Percentiles rank a stretch among this genome's conserved stretches.
phyloP scores from a whole-genome alignment of 2,113 vertebrate species.

The Shinisaurus crocodilurus region DNA sequence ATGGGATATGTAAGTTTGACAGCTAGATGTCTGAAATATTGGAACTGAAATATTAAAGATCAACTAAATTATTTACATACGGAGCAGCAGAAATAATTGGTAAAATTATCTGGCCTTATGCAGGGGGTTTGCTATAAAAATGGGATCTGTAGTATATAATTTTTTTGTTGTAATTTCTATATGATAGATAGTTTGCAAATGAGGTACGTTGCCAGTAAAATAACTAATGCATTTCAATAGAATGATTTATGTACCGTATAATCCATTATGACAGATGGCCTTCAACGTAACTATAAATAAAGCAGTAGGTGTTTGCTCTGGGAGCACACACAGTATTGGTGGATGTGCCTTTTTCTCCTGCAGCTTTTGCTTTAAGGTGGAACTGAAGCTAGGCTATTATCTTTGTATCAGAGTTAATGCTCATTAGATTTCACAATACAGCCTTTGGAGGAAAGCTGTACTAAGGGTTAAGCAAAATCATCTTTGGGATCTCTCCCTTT shows the following conservation, averaged over 20 bases:
- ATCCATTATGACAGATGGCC: slow-evolving; percentile 65
- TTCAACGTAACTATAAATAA: slow-evolving; percentile 66
- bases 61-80: slow-evolving; percentile 51
- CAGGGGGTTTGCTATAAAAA: slow-evolving; percentile 39
- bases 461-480: background rate
- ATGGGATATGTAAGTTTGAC: slow-evolving; percentile 36
- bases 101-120: slow-evolving; percentile 49
- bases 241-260: slow-evolving; percentile 65
- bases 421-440: background rate
- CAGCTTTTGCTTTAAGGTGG: slow-evolving; percentile 28
- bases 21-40: slow-evolving; percentile 40
- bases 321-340: slow-evolving; percentile 41
- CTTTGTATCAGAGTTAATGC: background rate
- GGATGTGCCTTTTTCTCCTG: slow-evolving; percentile 37
- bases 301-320: slow-evolving; percentile 60
- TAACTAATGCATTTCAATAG: slow-evolving; percentile 60
- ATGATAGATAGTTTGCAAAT: slow-evolving; percentile 63
- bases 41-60: slow-evolving; percentile 52
- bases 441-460: background rate
- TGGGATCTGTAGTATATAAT: slow-evolving; percentile 1
- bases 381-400: slow-evolving; percentile 18
- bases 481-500: background rate
- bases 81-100: slow-evolving; percentile 47
- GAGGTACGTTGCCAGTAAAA: slow-evolving; percentile 58
- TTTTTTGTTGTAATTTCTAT: slow-evolving; percentile 42